Evolutionary conservation across 2,113 vertebrate species (phyloP), one percentile per base, ranked within the genome.

Genomic region (Grus americana): DNA sequence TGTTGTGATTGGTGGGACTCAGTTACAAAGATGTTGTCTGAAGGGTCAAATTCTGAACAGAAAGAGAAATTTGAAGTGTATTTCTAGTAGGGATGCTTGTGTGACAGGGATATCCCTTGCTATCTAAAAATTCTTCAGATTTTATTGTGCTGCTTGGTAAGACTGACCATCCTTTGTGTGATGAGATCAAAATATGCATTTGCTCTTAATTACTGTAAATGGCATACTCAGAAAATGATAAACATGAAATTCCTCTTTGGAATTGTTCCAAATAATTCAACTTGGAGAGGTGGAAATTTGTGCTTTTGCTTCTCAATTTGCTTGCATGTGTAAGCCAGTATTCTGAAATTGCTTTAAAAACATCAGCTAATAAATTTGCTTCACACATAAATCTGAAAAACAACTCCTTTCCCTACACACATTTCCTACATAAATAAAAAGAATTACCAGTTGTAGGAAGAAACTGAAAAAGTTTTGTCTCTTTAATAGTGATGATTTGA

Each of bases 341-440:
- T 22, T 58, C 30, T 66, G 42, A 86, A 86, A 73, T 24, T 73
- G 17, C 16, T n/a, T 78, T 78, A 49, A 78, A 47, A 54, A 32
- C 68, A n/a, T 49, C 9, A 19, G 34, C 11, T 78, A 76, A 58
- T 34, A 24, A 81, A 62, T 19, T 66, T 86, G 12, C 57, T 42
- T 18, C 24, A 29, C 19, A 44, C 12, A 12, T 78, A 65, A 66
- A 81, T 62, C 63, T 58, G 27, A 74, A 87, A 88, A 83, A 50
- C 0, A 0, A 34, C 18, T 92, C 8, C 4, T 83, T 71, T 89
- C 11, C 8, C 14, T 84, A 46, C 6, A 55, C 2, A 14, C 0
- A 15, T 71, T 86, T 79, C 11, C 15, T 63, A 34, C 20, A 24
- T 63, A 72, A 73, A n/a, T 58, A 44, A 66, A 88, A 66, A n/a